Conservation (phyloP, 30 jellyfish, hydroid and myxozoan species). For the Aurelia coerulea region DNA sequence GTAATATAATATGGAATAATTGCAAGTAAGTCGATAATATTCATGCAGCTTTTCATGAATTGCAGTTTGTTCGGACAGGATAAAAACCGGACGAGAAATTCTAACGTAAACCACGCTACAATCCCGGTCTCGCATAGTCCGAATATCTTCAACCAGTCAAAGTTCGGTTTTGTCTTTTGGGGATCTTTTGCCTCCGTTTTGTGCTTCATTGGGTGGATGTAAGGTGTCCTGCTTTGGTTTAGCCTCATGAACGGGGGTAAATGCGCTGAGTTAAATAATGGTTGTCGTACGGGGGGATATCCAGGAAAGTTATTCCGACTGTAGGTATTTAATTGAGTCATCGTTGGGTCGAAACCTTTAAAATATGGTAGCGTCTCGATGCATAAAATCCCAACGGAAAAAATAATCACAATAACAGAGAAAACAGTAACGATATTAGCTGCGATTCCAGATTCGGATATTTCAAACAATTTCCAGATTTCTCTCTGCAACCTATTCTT, state of each 20-base stretch:
- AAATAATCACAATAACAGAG: conserved; percentile 76
- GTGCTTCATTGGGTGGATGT: not conserved
- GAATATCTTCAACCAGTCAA: conserved; percentile 71
- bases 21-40: conserved; percentile 82
- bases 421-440: conserved; percentile 83
- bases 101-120: conserved; percentile 94
- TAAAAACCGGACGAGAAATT: conserved; percentile 75
- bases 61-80: conserved; percentile 83
- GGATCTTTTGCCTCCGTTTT: not conserved
- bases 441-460: conserved; percentile 92
- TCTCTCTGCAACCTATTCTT: conserved; percentile 73
- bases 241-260: conserved; percentile 18
- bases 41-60: conserved; percentile 76
- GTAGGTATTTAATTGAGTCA: conserved; percentile 1
- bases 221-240: not conserved
- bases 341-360: conserved; percentile 37
- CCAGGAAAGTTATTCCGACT: conserved; percentile 13
- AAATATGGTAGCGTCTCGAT: conserved; percentile 89
- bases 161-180: not conserved
- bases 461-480: conserved; percentile 90
- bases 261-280: conserved; percentile 28
- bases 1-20: conserved; percentile 88
- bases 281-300: conserved; percentile 14
- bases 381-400: conserved; percentile 87
- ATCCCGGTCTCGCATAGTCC: conserved; percentile 79